These are phyloP conservation scores for Blastomussa wellsi DNA, from an alignment of 92 coral and sea anemone species.

Conservation along the genomic window DNA sequence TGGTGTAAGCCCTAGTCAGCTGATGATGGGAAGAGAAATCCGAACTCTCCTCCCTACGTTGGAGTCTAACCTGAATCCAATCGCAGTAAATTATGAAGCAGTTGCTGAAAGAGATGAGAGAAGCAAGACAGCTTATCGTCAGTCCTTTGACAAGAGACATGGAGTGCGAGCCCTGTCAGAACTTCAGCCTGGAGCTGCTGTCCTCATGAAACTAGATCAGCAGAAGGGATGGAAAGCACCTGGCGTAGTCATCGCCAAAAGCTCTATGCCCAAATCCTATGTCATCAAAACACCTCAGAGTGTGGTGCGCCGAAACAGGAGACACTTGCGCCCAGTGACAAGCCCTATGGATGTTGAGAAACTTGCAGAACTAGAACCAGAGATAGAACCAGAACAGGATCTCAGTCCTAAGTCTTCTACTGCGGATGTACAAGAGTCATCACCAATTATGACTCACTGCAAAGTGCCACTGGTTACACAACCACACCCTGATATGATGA, in stretches of 20 bases:
- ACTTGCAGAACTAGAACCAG: background rate
- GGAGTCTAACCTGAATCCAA: slow-evolving; percentile 6
- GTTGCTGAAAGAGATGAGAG: background rate
- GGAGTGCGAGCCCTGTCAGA: slow-evolving; percentile 21
- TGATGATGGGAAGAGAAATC: slow-evolving; percentile 53
- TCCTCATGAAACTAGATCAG: slow-evolving; percentile 28
- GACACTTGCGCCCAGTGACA: slow-evolving; percentile 30
- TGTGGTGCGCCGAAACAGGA: slow-evolving; percentile 43
- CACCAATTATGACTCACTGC: background rate
- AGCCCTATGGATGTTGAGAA: background rate
- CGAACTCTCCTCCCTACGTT: slow-evolving; percentile 39
- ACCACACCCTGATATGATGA: background rate
- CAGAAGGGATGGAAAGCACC: slow-evolving; percentile 25
- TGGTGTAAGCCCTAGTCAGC: slow-evolving; percentile 42
- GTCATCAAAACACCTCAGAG: slow-evolving; percentile 12
- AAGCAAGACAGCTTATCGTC: background rate
- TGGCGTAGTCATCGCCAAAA: slow-evolving; percentile 32
- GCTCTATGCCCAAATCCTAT: slow-evolving; percentile 31
- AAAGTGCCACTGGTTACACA: background rate
- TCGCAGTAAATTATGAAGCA: background rate
- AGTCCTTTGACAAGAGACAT: slow-evolving; percentile 4
- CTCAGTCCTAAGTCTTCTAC: background rate
- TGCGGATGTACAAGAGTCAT: background rate
- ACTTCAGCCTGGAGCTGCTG: slow-evolving; percentile 37
- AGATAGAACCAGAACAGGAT: background rate